These are phyloP conservation scores for Ischnus inquisitorius DNA, from an alignment of 2,888 invertebrate genomes.

Conservation along the genomic window DNA sequence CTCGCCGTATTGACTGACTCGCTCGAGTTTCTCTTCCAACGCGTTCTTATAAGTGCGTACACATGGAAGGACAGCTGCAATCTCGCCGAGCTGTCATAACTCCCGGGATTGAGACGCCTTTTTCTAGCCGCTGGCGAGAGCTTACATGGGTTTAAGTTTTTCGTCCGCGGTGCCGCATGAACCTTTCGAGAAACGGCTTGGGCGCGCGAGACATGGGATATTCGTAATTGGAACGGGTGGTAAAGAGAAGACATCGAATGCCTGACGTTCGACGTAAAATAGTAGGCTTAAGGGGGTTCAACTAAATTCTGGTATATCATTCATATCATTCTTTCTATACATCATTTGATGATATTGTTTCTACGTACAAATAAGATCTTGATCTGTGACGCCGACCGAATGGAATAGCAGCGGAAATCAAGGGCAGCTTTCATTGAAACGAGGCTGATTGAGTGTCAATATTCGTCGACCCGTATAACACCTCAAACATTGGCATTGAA, in stretches of 20 bases:
- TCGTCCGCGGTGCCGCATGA: not conserved
- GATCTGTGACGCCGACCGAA: slow-evolving; percentile 47
- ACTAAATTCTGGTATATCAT: not conserved
- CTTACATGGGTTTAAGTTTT: slow-evolving; percentile 31
- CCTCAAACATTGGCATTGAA: slow-evolving; percentile 61
- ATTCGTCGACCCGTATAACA: slow-evolving; percentile 55
- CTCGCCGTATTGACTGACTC: slow-evolving; percentile 57
- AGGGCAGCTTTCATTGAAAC: slow-evolving; percentile 49
- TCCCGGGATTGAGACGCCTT: slow-evolving; percentile 22
- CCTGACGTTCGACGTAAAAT: not conserved
- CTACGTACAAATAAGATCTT: not conserved
- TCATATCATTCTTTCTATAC: no score
- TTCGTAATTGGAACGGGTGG: slow-evolving; percentile 29
- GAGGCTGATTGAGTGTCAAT: slow-evolving; percentile 41
- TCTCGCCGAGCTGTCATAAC: slow-evolving; percentile 59
- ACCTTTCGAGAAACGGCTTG: not conserved
- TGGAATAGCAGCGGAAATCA: slow-evolving; percentile 69
- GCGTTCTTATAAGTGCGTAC: slow-evolving; percentile 50
- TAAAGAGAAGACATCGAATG: not conserved
- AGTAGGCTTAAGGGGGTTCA: not conserved
- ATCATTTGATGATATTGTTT: not conserved
- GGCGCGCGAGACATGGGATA: not conserved
- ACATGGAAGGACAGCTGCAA: slow-evolving; percentile 52
- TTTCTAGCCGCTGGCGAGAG: slow-evolving; percentile 29
- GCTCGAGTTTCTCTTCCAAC: slow-evolving; percentile 14